A percentile compares a stretch with the other conserved stretches of the same genome.
Evolutionary conservation across 2,797 vertebrate species (phyloP).

Genomic region (Helicolenus hilgendorfi): DNA sequence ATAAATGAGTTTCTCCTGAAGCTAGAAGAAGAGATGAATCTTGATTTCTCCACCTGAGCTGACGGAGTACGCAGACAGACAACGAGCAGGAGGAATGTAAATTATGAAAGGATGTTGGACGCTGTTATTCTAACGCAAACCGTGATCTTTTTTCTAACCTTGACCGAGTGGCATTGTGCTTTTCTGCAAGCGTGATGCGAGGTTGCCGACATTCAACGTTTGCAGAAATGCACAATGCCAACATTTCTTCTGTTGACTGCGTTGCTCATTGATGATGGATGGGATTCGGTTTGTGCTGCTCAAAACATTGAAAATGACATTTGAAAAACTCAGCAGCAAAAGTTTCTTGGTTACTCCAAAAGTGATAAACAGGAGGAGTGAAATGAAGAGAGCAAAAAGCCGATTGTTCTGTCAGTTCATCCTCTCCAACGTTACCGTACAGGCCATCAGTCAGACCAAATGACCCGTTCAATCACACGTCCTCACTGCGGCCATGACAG

Average conservation of each 20-base stretch:
- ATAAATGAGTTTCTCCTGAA: slow-evolving; percentile 7
- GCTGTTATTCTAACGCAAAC: no score
- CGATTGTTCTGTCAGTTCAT: background rate
- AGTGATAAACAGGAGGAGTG: background rate
- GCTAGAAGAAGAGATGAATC: background rate
- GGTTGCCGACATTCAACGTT: background rate
- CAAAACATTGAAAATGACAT: background rate
- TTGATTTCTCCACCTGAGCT: background rate
- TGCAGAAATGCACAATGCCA: background rate
- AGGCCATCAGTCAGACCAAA: slow-evolving; percentile 28
- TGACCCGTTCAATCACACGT: slow-evolving; percentile 26
- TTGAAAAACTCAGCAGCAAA: background rate
- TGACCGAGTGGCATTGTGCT: no score
- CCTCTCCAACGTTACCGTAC: background rate
- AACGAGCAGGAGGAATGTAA: background rate
- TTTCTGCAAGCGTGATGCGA: no score
- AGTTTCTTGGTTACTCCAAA: background rate
- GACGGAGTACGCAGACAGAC: background rate
- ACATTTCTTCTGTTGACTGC: background rate
- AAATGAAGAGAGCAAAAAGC: slow-evolving; percentile 16
- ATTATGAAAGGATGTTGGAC: background rate
- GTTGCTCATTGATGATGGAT: background rate
- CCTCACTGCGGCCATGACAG: background rate
- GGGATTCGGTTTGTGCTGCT: background rate
- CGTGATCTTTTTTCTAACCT: no score